Percentiles rank a stretch among this genome's conserved stretches.
These are phyloP conservation scores for Drosophila busckii DNA, from an alignment of 1,140 invertebrate genomes.

Conservation along the genomic window DNA sequence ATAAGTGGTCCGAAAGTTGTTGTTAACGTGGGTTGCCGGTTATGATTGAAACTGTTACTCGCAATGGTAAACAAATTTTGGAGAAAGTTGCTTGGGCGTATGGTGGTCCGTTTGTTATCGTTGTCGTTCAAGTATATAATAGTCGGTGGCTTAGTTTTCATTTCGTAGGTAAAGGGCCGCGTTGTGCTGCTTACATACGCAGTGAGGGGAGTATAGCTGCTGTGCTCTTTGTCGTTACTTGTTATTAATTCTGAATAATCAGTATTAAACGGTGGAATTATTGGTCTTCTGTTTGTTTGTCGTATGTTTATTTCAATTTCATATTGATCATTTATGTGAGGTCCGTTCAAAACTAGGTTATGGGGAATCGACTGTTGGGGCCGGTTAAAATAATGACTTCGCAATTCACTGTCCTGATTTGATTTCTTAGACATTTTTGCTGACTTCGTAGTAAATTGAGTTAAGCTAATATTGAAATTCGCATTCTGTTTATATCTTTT, in stretches of 20 bases:
- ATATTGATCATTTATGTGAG: conserved; percentile 60
- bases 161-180: conserved; percentile 41
- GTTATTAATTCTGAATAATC: conserved; percentile 49
- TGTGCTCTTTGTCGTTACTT: conserved; percentile 51
- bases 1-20: conserved; percentile 24
- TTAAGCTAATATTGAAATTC: conserved; percentile 2
- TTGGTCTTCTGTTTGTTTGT: conserved; percentile 70
- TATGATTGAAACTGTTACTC: conserved; percentile 48
- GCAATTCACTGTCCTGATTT: conserved; percentile 42
- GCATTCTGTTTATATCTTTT: conserved; percentile 1
- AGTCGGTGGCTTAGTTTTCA: conserved; percentile 66
- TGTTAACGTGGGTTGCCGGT: conserved; percentile 37
- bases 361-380: conserved; percentile 58
- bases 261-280: conserved; percentile 15
- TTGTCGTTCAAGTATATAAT: conserved; percentile 70
- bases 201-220: conserved; percentile 47
- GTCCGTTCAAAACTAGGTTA: conserved; percentile 65
- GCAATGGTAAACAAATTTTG: conserved; percentile 67
- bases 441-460: conserved; percentile 34
- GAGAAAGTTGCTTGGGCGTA: conserved; percentile 58
- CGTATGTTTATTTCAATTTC: conserved; percentile 78
- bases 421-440: conserved; percentile 44
- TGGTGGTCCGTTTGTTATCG: conserved; percentile 52
- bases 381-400: conserved; percentile 56
- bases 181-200: conserved; percentile 51